phyloP scores from a whole-genome alignment of 2,113 vertebrate species.

The Forbesichthys papilliferus region DNA sequence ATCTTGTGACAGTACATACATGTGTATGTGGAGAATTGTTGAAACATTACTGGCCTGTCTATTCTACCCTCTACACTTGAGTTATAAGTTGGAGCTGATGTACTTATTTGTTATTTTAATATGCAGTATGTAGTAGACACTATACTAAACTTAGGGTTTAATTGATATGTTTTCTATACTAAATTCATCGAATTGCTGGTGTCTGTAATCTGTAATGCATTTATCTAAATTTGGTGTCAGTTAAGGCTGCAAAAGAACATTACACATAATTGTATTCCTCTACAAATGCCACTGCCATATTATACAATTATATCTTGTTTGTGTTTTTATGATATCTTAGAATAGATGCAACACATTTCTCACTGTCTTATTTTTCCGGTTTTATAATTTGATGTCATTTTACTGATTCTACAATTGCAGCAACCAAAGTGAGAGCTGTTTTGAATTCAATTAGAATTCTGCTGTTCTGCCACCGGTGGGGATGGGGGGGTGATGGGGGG shows the following conservation, averaged over 20 bases:
- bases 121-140: too few species aligned
- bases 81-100: too few species aligned
- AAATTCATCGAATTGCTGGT: too few species aligned
- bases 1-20: too few species aligned
- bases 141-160: too few species aligned
- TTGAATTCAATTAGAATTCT: background rate
- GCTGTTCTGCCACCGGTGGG: background rate
- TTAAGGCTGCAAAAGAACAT: background rate
- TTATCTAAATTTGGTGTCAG: background rate
- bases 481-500: background rate
- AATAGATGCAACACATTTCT: background rate
- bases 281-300: background rate
- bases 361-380: background rate
- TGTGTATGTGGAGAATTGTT: too few species aligned
- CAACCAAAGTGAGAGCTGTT: background rate
- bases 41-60: too few species aligned
- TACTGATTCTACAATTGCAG: conserved; percentile 2
- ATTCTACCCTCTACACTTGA: too few species aligned
- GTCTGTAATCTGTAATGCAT: background rate
- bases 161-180: too few species aligned
- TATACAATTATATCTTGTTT: background rate
- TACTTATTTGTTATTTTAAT: too few species aligned
- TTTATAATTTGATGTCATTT: background rate
- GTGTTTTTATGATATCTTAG: too few species aligned
- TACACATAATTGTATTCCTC: background rate